These are phyloP conservation scores for Pseudochromis fuscus DNA, from an alignment of 2,797 vertebrate species.

Conservation along the genomic window DNA sequence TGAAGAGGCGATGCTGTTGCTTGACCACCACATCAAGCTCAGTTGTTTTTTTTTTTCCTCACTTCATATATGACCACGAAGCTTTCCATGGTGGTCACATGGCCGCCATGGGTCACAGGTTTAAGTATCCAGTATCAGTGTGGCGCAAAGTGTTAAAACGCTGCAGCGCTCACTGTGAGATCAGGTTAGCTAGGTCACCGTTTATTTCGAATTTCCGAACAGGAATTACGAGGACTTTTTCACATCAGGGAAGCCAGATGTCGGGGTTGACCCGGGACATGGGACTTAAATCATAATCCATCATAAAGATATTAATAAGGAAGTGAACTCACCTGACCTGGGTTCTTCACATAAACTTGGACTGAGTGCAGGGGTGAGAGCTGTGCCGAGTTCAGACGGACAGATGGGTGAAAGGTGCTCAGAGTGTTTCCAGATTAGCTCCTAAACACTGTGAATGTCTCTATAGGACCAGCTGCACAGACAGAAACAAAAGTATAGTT, in stretches of 20 bases:
- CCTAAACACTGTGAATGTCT: constrained; percentile 38
- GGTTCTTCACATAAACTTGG: constrained; percentile 41
- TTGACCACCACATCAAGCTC: constrained; percentile 74
- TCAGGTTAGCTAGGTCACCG: constrained; percentile 50
- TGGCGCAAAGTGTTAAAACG: constrained; percentile 56
- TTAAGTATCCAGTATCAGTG: constrained; percentile 56
- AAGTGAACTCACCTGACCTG: constrained; percentile 38
- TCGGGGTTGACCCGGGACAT: constrained; percentile 56
- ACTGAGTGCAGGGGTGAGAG: constrained; percentile 24
- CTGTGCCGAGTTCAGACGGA: constrained; percentile 32
- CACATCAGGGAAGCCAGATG: constrained; percentile 71
- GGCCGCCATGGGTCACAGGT: constrained; percentile 46
- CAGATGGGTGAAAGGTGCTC: constrained; percentile 65
- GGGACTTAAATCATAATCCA: constrained; percentile 60
- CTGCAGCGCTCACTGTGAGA: constrained; percentile 21
- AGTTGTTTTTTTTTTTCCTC: constrained; percentile 25
- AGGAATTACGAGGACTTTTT: constrained; percentile 60
- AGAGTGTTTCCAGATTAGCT: constrained; percentile 58
- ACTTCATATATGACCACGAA: constrained; percentile 30
- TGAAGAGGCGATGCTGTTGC: constrained; percentile 53
- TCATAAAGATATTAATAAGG: constrained; percentile 67
- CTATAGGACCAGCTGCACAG: constrained; percentile 24
- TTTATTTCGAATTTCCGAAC: constrained; percentile 61
- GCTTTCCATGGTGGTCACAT: constrained; percentile 62
- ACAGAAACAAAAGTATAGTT: neutral